phyloP scores from a whole-genome alignment of 2,797 vertebrate species.

The Glyptemys insculpta region DNA sequence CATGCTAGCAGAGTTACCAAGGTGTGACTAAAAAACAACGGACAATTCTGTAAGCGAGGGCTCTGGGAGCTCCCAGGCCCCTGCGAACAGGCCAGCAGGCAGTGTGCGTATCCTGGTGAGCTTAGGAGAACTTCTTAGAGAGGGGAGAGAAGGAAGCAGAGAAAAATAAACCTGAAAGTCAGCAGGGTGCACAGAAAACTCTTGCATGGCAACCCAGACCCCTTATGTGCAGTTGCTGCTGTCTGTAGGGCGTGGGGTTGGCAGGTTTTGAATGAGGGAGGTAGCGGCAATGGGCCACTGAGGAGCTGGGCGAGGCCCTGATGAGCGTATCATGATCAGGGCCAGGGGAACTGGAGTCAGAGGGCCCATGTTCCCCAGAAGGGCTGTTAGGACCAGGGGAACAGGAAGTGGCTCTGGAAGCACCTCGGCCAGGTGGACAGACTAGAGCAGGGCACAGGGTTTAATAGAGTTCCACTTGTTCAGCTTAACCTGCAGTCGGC shows the following conservation, averaged over 20 bases:
- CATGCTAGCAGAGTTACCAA: rapidly evolving
- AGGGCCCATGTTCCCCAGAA: not conserved
- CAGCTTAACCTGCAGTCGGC: too few relatives aligned
- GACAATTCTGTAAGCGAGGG: not conserved
- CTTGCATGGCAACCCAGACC: not conserved
- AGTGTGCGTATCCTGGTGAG: not conserved
- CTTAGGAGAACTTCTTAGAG: not conserved
- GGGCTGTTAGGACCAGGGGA: too few relatives aligned
- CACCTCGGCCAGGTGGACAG: not conserved
- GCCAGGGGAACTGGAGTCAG: not conserved
- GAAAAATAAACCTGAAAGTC: not conserved
- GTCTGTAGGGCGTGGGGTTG: not conserved
- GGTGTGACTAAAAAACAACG: not conserved
- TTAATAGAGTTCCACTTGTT: not conserved
- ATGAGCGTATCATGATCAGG: not conserved
- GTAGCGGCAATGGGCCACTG: not conserved
- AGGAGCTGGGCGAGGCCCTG: not conserved
- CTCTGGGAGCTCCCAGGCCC: not conserved
- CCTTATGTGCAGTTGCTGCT: not conserved
- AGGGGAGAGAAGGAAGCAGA: not conserved
- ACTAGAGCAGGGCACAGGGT: not conserved
- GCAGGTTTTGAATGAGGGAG: not conserved
- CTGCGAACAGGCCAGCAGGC: too few relatives aligned
- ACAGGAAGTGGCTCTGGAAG: not conserved
- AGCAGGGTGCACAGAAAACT: not conserved